phyloP scores from a whole-genome alignment of 2,888 invertebrate genomes.

The Protophormia terraenovae region DNA sequence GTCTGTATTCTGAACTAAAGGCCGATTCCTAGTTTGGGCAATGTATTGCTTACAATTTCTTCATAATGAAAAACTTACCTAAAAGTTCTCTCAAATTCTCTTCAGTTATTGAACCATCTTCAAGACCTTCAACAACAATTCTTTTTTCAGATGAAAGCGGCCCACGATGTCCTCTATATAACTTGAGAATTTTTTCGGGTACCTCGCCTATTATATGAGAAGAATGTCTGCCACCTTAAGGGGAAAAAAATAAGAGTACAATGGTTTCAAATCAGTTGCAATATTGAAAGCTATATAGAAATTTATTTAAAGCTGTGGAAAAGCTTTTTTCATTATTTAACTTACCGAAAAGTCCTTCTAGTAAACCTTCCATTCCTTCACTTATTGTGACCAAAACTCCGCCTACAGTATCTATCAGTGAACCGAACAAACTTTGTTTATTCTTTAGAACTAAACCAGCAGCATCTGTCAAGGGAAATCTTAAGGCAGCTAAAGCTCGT shows the following conservation, averaged over 20 bases:
- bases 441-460: not conserved
- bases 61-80: not conserved
- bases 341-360: too few relatives aligned
- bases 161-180: not conserved
- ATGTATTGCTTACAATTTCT: too few relatives aligned
- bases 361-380: too few relatives aligned
- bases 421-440: not conserved
- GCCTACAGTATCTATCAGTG: not conserved
- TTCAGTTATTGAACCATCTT: not conserved
- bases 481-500: not conserved
- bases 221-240: not conserved
- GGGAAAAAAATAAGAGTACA: too few relatives aligned
- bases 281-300: too few relatives aligned
- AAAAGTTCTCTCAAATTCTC: not conserved
- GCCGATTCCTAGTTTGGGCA: too few relatives aligned
- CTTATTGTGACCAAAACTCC: too few relatives aligned
- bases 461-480: not conserved
- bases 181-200: not conserved
- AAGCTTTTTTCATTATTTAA: too few relatives aligned
- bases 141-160: not conserved
- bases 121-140: not conserved
- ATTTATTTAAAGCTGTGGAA: too few relatives aligned
- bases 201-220: not conserved
- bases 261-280: too few relatives aligned
- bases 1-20: too few relatives aligned